Percentiles rank a stretch among this genome's conserved stretches.
These are phyloP conservation scores for Hozukius guyotensis DNA, from an alignment of 2,797 vertebrate genomes.

Conservation along the genomic window DNA sequence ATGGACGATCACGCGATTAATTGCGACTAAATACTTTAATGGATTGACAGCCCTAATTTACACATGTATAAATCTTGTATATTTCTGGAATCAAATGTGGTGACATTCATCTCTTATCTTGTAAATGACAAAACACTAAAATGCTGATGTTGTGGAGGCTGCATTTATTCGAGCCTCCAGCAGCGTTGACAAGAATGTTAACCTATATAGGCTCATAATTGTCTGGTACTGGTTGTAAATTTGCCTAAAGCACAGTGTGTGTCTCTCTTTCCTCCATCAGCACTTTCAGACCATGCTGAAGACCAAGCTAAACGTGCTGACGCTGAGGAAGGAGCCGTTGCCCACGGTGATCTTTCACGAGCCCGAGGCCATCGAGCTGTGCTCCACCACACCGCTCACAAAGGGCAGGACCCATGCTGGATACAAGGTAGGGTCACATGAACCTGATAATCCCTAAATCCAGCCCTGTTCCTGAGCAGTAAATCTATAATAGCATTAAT, in stretches of 20 bases:
- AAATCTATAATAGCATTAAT: constrained; percentile 65
- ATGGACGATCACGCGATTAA: too few relatives aligned
- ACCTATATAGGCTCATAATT: neutral
- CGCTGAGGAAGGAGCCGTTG: constrained; percentile 95
- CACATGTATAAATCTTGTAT: neutral
- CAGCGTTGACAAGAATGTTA: neutral
- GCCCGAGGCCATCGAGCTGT: constrained; percentile 97
- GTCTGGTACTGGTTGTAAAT: constrained; percentile 1
- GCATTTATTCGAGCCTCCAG: neutral
- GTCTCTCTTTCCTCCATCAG: constrained; percentile 73
- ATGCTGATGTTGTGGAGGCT: neutral
- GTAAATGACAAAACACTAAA: neutral
- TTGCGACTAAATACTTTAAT: too few relatives aligned
- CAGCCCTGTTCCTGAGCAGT: constrained; percentile 29
- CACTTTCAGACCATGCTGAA: constrained; percentile 99
- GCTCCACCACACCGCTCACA: constrained; percentile 91
- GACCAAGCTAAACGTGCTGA: constrained; percentile 97
- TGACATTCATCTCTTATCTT: neutral
- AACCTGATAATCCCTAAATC: constrained; percentile 55
- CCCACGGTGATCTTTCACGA: constrained; percentile 98
- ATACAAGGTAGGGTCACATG: constrained; percentile 90
- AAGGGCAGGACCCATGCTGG: constrained; percentile 90
- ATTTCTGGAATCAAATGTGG: neutral
- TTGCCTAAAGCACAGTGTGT: constrained; percentile 22
- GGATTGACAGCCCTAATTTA: too few relatives aligned